Evolutionary conservation across 2,888 invertebrate genomes (phyloP).

Genomic region (Pachycephus smyrnensis): DNA sequence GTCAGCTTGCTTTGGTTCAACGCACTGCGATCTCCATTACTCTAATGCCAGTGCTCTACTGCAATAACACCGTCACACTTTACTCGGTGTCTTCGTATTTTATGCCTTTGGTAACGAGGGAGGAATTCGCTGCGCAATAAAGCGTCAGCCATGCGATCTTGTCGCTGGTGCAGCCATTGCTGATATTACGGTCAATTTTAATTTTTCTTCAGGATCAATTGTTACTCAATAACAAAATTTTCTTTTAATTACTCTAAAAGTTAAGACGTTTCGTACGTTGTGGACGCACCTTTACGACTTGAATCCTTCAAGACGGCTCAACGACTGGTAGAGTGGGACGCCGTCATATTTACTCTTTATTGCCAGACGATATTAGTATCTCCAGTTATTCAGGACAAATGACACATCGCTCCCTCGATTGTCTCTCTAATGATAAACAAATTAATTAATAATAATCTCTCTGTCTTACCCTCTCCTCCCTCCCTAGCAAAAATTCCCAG

Average conservation of each 20-base stretch:
- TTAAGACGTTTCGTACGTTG: background rate
- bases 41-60: background rate
- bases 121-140: background rate
- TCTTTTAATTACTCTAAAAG: no score
- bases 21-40: conserved; percentile 31
- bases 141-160: background rate
- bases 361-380: background rate
- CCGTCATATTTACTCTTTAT: background rate
- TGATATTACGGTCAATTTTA: background rate
- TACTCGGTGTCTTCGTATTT: background rate
- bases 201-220: background rate
- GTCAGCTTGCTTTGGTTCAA: conserved; percentile 44
- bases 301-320: background rate
- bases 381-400: background rate
- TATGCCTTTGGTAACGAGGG: conserved; percentile 5
- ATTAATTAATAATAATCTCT: background rate
- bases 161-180: background rate
- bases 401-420: background rate
- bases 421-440: background rate
- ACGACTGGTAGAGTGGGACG: conserved; percentile 12
- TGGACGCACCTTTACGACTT: background rate
- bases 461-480: background rate
- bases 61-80: background rate
- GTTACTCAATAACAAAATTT: no score
- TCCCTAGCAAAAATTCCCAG: background rate